Evolutionary conservation across 1,140 invertebrate genomes (phyloP).

Genomic region (Paraescarpia echinospica): DNA sequence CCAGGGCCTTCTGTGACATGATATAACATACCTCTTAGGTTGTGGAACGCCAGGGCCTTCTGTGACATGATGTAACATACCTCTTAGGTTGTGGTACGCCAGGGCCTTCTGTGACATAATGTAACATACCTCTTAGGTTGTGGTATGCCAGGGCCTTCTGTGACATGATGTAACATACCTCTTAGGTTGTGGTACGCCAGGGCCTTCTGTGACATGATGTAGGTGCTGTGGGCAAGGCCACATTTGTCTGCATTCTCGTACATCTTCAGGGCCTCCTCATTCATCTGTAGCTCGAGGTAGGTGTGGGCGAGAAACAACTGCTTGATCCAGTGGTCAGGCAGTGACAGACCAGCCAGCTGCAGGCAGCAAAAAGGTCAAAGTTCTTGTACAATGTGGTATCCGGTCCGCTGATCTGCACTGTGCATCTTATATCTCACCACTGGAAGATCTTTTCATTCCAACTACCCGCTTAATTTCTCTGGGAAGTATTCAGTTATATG

Average conservation of each 20-base stretch:
- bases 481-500: no score
- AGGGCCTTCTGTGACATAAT: neutral
- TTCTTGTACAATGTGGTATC: no score
- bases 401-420: no score
- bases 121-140: neutral
- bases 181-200: constrained; percentile 60
- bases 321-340: constrained; percentile 93
- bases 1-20: neutral
- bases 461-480: no score
- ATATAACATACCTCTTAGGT: neutral
- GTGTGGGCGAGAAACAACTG: constrained; percentile 89
- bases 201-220: constrained; percentile 89
- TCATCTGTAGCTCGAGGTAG: constrained; percentile 85
- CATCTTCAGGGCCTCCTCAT: constrained; percentile 84
- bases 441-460: no score
- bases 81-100: neutral
- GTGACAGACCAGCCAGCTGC: constrained; percentile 67
- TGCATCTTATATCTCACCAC: no score
- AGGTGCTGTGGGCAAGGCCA: constrained; percentile 84
- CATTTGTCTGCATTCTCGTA: constrained; percentile 75
- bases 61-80: neutral
- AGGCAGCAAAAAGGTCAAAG: constrained; percentile 18
- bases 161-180: neutral
- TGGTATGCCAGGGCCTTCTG: neutral
- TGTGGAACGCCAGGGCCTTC: neutral